These are phyloP conservation scores for Ovis aries DNA, from an alignment of 2,113 vertebrate genomes.

Conservation along the genomic window ARS-UI_Ramb_v3.0 NC_056080.1:124569501-124570000, in stretches of 20 bases:
- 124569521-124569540: conserved; percentile 5
- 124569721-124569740: not conserved
- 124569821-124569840: not conserved
- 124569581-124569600: not conserved
- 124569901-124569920: not conserved
- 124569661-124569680: conserved; percentile 11
- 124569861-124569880: not conserved
- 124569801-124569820: not conserved
- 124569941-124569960: not conserved
- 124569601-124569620: not conserved
- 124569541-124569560: not conserved
- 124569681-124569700: not conserved
- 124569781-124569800: not conserved
- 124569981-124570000: not conserved
- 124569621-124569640: not conserved
- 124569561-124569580: conserved; percentile 15
- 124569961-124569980: not conserved
- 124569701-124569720: not conserved
- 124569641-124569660: not conserved
- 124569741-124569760: not conserved
- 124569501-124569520: conserved; percentile 14
- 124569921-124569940: conserved; percentile 19
- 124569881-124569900: not conserved
- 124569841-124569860: not conserved
- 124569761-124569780: not conserved